These are phyloP conservation scores for Malachius bipustulatus DNA, from an alignment of 2,888 invertebrate species.

Conservation along the genomic window DNA sequence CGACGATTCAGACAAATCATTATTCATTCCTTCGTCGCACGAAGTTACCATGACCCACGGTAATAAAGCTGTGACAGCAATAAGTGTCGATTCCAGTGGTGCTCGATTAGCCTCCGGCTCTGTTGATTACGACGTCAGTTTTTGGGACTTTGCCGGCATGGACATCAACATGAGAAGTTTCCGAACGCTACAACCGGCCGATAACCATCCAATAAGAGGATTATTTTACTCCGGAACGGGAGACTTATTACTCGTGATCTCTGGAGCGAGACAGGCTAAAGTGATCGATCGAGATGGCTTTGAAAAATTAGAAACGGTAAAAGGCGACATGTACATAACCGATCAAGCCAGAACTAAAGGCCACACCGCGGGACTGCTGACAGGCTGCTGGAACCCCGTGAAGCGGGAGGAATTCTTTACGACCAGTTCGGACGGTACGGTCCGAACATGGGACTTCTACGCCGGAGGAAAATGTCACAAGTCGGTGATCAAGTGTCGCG, in stretches of 20 bases:
- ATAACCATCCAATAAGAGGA: constrained; percentile 85
- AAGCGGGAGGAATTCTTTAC: constrained; percentile 88
- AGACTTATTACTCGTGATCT: constrained; percentile 83
- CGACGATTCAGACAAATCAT: constrained; percentile 35
- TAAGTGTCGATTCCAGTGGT: constrained; percentile 89
- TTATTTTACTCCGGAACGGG: constrained; percentile 90
- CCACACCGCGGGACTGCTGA: constrained; percentile 82
- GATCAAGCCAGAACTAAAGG: constrained; percentile 89
- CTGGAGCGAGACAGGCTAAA: constrained; percentile 88
- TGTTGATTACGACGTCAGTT: constrained; percentile 89
- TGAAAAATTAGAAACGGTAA: constrained; percentile 83
- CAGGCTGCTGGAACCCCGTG: constrained; percentile 90
- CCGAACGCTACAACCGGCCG: constrained; percentile 86
- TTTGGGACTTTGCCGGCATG: constrained; percentile 99
- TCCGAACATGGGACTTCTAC: constrained; percentile 81
- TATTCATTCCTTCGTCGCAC: constrained; percentile 60
- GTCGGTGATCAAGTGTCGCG: constrained; percentile 74
- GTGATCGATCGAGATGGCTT: constrained; percentile 76
- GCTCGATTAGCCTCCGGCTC: constrained; percentile 71
- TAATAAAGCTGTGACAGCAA: constrained; percentile 74
- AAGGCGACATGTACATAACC: constrained; percentile 71
- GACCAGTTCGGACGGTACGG: constrained; percentile 85
- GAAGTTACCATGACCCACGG: constrained; percentile 85
- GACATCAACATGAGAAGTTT: constrained; percentile 85
- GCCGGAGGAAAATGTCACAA: constrained; percentile 63